phyloP scores from a whole-genome alignment of 1,140 invertebrate genomes.

The Chlorops oryzae region DNA sequence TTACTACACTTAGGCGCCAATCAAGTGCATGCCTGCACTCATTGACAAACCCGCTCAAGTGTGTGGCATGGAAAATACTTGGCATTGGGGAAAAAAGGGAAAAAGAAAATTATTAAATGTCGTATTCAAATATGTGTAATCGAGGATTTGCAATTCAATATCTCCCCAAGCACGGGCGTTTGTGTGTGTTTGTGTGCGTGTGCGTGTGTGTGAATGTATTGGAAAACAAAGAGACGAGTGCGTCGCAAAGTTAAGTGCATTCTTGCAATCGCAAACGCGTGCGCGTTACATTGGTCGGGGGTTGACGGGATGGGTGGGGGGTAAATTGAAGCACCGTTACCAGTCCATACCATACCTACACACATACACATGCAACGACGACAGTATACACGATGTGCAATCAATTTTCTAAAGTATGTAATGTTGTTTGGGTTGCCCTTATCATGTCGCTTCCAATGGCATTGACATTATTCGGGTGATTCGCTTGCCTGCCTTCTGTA shows the following conservation, averaged over 20 bases:
- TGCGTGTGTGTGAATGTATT: conserved; percentile 5
- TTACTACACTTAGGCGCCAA: background rate
- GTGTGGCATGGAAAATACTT: conserved; percentile 3
- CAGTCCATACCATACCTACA: background rate
- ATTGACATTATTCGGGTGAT: too few relatives aligned
- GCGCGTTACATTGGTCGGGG: too few relatives aligned
- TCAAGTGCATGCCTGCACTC: background rate
- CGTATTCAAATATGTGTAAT: background rate
- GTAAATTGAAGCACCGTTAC: background rate
- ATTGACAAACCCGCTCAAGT: background rate
- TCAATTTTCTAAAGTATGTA: too few relatives aligned
- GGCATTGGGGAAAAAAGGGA: conserved; percentile 3
- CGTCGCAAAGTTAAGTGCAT: background rate
- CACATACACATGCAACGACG: background rate
- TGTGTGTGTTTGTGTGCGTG: background rate
- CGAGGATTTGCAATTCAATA: background rate
- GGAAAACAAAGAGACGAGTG: background rate
- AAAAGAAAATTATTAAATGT: conserved; percentile 6
- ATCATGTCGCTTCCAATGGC: too few relatives aligned
- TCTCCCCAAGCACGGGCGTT: background rate
- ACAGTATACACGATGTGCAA: background rate
- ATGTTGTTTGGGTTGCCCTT: too few relatives aligned
- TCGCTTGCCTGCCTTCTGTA: too few relatives aligned
- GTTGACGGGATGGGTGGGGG: too few relatives aligned
- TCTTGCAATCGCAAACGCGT: conserved; percentile 1